A percentile compares a stretch with the other conserved stretches of the same genome.
Conservation (phyloP, 1,140 invertebrate genomes). For the Wasmannia auropunctata region DNA sequence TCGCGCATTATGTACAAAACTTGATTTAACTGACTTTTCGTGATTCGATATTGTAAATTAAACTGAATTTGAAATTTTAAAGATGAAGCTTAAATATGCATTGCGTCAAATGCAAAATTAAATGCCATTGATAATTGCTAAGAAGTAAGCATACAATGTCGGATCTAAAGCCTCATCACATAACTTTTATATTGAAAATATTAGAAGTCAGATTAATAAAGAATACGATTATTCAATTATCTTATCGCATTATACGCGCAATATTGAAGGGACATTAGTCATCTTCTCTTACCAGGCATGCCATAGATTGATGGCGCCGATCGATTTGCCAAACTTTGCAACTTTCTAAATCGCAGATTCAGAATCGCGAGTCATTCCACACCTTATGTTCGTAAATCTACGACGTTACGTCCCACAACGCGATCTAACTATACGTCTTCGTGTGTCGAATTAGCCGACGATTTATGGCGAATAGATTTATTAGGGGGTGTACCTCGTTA, state of each 20-base stretch:
- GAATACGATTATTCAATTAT: not conserved
- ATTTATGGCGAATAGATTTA: conserved; percentile 75
- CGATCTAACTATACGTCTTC: conserved; percentile 32
- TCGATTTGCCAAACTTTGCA: not conserved
- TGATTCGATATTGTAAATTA: not conserved
- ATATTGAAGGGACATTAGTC: not conserved
- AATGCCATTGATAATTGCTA: not conserved
- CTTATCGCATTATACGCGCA: not conserved
- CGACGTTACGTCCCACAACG: conserved; percentile 26
- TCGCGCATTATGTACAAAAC: not conserved
- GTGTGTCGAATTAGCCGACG: conserved; percentile 70
- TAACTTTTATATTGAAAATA: not conserved
- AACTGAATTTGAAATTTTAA: not conserved
- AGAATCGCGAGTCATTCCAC: conserved; percentile 6
- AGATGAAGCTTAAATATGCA: not conserved
- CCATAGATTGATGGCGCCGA: not conserved
- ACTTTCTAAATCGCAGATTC: not conserved
- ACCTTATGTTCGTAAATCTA: conserved; percentile 37
- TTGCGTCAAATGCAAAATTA: not conserved
- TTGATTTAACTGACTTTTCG: not conserved
- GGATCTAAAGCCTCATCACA: not conserved
- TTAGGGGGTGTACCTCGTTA: conserved; percentile 69
- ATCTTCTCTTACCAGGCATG: not conserved
- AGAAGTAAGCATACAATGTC: not conserved
- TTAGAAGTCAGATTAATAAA: not conserved